Base-by-base conservation (phyloP, 1,140 invertebrate species). In the Lucilia cuprina region DNA sequence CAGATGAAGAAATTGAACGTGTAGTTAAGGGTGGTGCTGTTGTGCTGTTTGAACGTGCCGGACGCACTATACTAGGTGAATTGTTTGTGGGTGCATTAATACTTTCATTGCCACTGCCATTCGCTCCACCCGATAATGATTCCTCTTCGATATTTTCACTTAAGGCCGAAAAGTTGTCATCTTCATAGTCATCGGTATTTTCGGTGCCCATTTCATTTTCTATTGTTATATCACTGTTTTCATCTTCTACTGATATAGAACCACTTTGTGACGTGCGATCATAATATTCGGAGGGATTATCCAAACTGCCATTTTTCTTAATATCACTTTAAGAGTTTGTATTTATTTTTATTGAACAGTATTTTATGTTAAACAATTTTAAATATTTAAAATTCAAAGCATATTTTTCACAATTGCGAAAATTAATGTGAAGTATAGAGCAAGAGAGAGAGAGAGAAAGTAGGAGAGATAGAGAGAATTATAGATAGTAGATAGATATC, bases 161-260 rank as follows among this genome's bases (percentile, higher is more conserved):
- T 83, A 89, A 87, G 0, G 88, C 82, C 25, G 89, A 89, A 34
- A 74, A 78, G 8, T 75, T 83, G 49, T 90, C 89, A 30, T 91
- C 89, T 65, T 89, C 89, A 84, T 90, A 89, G 74, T 90, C 89
- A 14, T 90, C 89, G 47, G 88, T 91, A 34, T 90, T 88, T 84
- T 91, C 89, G 34, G 87, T 87, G 74, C 89, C 89, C 41, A 80
- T 49, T 80, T 80, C 77, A 84, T 91, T 90, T 82, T 89, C 89
- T 41, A 91, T 86, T 14, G 89, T 91, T 49, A 91, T 91, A 82
- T 91, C 89, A 83, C 89, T 91, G 25, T 91, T 91, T 83, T 91
- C 89, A 83, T 91, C 89, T 84, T 90, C 89, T 34, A 90, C 88
- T 1, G 89, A 90, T 9, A 91, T 84, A 14, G 89, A 91, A n/a